These are phyloP conservation scores for Patella ulyssiponensis DNA, from an alignment of 2,888 invertebrate species.

Conservation along the genomic window DNA sequence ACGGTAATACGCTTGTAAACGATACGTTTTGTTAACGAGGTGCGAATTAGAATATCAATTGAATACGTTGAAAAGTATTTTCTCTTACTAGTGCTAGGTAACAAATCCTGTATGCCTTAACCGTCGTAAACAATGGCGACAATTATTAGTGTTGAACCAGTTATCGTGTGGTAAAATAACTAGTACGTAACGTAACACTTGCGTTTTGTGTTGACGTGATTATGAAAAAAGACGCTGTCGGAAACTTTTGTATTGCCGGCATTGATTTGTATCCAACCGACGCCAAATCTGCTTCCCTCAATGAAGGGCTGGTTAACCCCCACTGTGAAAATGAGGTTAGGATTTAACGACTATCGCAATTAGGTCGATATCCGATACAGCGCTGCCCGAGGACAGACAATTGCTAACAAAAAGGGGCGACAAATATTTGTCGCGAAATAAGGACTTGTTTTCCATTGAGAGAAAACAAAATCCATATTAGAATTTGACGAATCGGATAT, in stretches of 20 bases:
- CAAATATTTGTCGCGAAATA: neutral
- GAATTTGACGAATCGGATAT: constrained; percentile 11
- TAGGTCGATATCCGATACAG: constrained; percentile 5
- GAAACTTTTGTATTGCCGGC: neutral
- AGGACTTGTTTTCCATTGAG: neutral
- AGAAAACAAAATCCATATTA: neutral
- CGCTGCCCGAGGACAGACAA: neutral
- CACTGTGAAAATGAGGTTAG: constrained; percentile 6
- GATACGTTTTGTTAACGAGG: too few species aligned
- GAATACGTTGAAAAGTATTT: too few species aligned
- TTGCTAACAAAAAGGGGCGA: neutral
- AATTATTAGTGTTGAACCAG: too few species aligned
- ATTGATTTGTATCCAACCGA: constrained; percentile 11
- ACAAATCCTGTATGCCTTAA: too few species aligned
- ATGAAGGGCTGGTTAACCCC: neutral
- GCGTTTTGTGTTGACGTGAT: neutral
- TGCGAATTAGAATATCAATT: too few species aligned
- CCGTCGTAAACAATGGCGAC: too few species aligned
- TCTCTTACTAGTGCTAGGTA: too few species aligned
- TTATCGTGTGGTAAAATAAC: neutral
- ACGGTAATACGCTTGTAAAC: too few species aligned
- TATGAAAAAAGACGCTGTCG: neutral
- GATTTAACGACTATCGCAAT: constrained; percentile 8
- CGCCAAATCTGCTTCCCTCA: constrained; percentile 10
- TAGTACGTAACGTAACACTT: neutral